phyloP scores from a whole-genome alignment of 2,888 invertebrate species.

The Lomographa bimaculata region DNA sequence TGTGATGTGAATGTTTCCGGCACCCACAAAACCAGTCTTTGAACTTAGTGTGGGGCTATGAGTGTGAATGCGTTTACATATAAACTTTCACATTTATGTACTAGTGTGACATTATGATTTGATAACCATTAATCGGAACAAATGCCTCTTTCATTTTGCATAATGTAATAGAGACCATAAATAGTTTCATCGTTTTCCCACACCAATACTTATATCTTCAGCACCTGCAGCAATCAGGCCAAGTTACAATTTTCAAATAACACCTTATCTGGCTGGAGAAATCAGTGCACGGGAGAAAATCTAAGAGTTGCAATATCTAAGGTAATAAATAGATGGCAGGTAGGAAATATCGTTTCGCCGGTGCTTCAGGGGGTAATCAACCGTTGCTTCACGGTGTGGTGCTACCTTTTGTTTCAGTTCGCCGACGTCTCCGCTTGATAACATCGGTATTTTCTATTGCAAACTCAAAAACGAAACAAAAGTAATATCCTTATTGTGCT shows the following conservation, averaged over 20 bases:
- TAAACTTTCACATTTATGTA: too few species aligned
- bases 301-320: constrained; percentile 33
- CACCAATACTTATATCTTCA: too few species aligned
- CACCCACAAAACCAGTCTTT: too few species aligned
- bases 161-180: too few species aligned
- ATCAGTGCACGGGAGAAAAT: constrained; percentile 21
- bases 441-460: constrained; percentile 38
- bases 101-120: too few species aligned
- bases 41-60: too few species aligned
- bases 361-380: constrained; percentile 53
- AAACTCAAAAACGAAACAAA: constrained; percentile 35
- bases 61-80: too few species aligned
- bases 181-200: too few species aligned
- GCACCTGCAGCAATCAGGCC: constrained; percentile 13
- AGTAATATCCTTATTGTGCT: constrained; percentile 33
- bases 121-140: too few species aligned
- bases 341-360: constrained; percentile 40
- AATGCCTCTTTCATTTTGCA: too few species aligned
- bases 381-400: constrained; percentile 39
- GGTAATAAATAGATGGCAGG: constrained; percentile 38
- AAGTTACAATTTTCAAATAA: constrained; percentile 20
- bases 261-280: constrained; percentile 17
- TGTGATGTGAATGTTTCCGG: too few species aligned
- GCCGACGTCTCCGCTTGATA: constrained; percentile 39
- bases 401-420: constrained; percentile 48